A percentile compares a stretch with the other conserved stretches of the same genome.
phyloP scores from a whole-genome alignment of 2,797 vertebrate genomes.

The Tinamus major region DNA sequence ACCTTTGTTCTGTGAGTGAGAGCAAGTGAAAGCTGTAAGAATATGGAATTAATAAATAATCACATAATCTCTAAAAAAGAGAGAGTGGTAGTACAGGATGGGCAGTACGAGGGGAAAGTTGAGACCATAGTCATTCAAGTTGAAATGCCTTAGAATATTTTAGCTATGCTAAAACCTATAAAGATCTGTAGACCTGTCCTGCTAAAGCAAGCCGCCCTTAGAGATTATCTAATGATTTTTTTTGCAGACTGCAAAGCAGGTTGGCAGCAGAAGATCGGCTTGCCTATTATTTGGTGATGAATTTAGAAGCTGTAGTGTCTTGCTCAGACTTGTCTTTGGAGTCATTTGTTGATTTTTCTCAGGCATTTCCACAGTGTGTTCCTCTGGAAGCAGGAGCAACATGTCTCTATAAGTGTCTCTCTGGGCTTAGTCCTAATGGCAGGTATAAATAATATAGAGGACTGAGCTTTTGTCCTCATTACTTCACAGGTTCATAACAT shows the following conservation, averaged over 20 bases:
- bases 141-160: not conserved
- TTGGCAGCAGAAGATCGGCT: not conserved
- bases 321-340: not conserved
- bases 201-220: not conserved
- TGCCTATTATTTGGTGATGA: not conserved
- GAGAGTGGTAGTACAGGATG: not conserved
- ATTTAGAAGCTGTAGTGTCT: accelerated
- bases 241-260: not conserved
- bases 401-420: not conserved
- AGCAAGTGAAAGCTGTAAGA: not conserved
- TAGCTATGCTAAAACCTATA: not conserved
- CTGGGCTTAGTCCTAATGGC: not conserved
- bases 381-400: not conserved
- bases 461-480: not conserved
- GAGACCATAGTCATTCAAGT: not conserved
- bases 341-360: constrained; percentile 18
- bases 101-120: not conserved
- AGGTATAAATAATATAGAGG: not conserved
- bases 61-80: not conserved
- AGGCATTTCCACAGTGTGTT: not conserved
- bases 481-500: not conserved
- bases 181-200: not conserved
- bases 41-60: not conserved
- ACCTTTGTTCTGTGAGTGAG: not conserved
- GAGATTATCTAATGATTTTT: not conserved